Percentiles rank a stretch among this genome's conserved stretches.
Conservation (phyloP, 2,113 vertebrate species). For the Canis aureus region DNA sequence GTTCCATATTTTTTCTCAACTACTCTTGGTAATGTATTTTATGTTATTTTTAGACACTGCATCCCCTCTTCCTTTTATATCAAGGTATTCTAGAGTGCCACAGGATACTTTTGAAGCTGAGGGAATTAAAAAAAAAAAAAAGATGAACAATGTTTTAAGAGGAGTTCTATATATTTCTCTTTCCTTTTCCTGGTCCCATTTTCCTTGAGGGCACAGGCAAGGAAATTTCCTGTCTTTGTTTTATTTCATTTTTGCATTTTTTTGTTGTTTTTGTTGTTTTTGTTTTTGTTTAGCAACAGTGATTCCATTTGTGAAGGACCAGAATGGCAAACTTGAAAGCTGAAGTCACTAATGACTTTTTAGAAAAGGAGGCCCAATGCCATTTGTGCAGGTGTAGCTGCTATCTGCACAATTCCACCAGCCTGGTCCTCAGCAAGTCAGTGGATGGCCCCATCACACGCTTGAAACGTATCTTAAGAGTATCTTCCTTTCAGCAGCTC, state of each 20-base stretch:
- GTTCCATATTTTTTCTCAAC: not conserved
- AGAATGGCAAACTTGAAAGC: not conserved
- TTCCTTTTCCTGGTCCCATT: not conserved
- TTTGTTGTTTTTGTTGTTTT: not conserved
- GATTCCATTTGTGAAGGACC: not conserved
- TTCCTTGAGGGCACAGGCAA: not conserved
- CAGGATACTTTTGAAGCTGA: not conserved
- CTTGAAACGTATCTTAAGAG: conserved; percentile 28
- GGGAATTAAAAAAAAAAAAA: fast-evolving
- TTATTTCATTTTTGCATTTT: not conserved
- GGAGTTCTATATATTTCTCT: not conserved
- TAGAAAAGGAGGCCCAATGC: not conserved
- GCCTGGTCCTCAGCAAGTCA: no score
- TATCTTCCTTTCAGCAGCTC: conserved; percentile 56
- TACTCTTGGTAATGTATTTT: not conserved
- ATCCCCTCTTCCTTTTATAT: not conserved
- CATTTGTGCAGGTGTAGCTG: not conserved
- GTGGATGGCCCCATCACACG: not conserved
- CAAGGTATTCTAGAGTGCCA: not conserved
- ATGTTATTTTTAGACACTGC: not conserved
- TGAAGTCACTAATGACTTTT: not conserved
- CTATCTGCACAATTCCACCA: not conserved
- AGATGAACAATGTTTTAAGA: not conserved
- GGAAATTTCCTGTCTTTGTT: not conserved
- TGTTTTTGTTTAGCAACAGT: not conserved